These are phyloP conservation scores for Centropyge bicolor DNA, from an alignment of 2,797 vertebrate genomes.

Conservation along the genomic window DNA sequence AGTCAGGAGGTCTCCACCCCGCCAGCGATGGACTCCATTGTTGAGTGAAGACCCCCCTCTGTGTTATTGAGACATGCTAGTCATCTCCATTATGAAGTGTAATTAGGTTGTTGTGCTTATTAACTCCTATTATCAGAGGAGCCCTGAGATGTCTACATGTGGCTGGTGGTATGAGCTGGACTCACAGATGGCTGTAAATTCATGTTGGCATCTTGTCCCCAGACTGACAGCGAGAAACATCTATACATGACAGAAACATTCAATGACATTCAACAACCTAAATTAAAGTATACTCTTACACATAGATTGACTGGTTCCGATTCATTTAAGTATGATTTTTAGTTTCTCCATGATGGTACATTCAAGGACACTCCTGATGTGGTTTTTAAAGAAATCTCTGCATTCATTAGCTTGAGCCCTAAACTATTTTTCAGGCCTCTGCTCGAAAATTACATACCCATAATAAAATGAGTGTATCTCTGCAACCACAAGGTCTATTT, in stretches of 20 bases:
- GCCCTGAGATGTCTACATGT: slow-evolving; percentile 67
- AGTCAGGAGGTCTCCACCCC: slow-evolving; percentile 76
- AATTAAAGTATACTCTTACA: background rate
- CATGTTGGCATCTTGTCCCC: slow-evolving; percentile 28
- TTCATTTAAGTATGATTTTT: background rate
- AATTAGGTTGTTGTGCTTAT: slow-evolving; percentile 84
- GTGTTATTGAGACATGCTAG: slow-evolving; percentile 79
- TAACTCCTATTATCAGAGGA: slow-evolving; percentile 78
- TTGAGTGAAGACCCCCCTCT: slow-evolving; percentile 72
- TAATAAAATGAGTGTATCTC: no score
- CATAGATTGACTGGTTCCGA: background rate
- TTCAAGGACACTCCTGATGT: background rate
- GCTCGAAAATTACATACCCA: no score
- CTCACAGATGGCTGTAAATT: slow-evolving; percentile 46
- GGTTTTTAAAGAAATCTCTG: background rate
- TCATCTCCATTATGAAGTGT: slow-evolving; percentile 77
- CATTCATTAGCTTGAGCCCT: no score
- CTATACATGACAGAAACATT: background rate
- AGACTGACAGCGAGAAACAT: background rate
- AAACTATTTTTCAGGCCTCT: no score
- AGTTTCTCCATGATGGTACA: background rate
- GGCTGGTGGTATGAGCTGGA: slow-evolving; percentile 54
- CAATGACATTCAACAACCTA: background rate
- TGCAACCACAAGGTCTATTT: no score
- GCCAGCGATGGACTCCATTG: slow-evolving; percentile 68